These are phyloP conservation scores for Hetaerina titia DNA, from an alignment of 2,888 invertebrate genomes.

Conservation along the genomic window DNA sequence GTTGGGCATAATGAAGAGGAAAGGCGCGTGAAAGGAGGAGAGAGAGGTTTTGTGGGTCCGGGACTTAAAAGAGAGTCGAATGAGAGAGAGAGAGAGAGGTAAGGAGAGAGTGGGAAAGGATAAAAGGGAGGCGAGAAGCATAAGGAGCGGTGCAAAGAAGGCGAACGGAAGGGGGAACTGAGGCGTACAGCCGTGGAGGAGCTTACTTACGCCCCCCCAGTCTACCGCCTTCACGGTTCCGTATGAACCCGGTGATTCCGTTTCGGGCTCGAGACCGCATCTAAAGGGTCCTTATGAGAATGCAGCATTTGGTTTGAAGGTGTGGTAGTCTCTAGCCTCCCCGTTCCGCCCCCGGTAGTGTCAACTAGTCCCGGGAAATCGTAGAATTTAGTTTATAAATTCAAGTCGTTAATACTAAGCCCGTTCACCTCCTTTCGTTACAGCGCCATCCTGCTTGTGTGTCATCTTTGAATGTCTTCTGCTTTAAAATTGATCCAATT, in stretches of 20 bases:
- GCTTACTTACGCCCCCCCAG: not conserved
- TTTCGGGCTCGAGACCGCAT: not conserved
- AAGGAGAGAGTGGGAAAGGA: too few relatives aligned
- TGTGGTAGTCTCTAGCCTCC: not conserved
- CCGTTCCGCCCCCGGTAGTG: not conserved
- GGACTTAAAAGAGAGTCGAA: too few relatives aligned
- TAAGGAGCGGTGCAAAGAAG: not conserved
- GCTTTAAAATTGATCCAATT: not conserved
- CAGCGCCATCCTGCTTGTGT: not conserved
- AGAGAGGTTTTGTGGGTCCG: not conserved
- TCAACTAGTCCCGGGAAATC: not conserved
- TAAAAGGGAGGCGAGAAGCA: not conserved
- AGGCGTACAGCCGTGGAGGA: not conserved
- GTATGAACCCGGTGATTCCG: not conserved
- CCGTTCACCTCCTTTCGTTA: too few relatives aligned
- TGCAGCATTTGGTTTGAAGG: not conserved
- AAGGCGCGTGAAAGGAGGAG: not conserved
- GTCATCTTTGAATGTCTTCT: not conserved
- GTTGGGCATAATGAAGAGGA: not conserved
- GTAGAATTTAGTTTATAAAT: not conserved
- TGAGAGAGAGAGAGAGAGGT: too few relatives aligned
- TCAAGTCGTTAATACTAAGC: not conserved
- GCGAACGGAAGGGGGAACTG: not conserved
- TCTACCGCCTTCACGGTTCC: not conserved
- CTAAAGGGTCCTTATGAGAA: not conserved